phyloP scores from a whole-genome alignment of 2,797 vertebrate species.

The Myiotriccus ornatus region DNA sequence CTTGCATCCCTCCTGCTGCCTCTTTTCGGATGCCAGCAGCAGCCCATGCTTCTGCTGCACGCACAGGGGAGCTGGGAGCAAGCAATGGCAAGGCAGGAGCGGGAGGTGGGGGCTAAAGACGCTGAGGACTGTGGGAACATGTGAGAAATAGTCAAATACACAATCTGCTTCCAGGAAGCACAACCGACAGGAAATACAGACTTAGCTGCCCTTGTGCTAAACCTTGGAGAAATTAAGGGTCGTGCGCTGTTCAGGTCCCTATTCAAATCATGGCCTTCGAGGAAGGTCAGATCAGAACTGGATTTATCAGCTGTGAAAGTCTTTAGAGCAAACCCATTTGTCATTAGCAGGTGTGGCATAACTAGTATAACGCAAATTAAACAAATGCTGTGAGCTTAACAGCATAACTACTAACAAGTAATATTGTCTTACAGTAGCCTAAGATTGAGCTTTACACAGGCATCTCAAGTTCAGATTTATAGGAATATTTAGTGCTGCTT shows the following conservation, averaged over 20 bases:
- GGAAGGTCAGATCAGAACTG: not conserved
- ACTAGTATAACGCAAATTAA: not conserved
- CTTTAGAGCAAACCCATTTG: not conserved
- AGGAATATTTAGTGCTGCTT: not conserved
- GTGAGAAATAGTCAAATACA: not conserved
- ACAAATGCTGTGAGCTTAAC: not conserved
- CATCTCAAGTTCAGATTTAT: not conserved
- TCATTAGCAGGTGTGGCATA: not conserved
- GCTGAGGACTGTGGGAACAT: not conserved
- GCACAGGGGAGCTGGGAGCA: not conserved
- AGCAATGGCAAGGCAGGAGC: not conserved
- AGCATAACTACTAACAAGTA: not conserved
- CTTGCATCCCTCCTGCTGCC: not conserved
- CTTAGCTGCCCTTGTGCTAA: not conserved
- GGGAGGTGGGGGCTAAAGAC: not conserved
- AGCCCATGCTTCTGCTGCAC: fast-evolving
- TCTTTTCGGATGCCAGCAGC: not conserved
- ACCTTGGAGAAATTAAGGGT: not conserved
- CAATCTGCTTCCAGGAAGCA: not conserved
- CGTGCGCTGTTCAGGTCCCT: not conserved
- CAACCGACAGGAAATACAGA: not conserved
- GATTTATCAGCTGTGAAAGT: not conserved
- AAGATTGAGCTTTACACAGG: not conserved
- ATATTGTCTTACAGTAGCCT: not conserved
- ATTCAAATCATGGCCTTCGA: not conserved